Conservation (phyloP, 2,113 vertebrate species). For the Dipodomys stephensi region DNA sequence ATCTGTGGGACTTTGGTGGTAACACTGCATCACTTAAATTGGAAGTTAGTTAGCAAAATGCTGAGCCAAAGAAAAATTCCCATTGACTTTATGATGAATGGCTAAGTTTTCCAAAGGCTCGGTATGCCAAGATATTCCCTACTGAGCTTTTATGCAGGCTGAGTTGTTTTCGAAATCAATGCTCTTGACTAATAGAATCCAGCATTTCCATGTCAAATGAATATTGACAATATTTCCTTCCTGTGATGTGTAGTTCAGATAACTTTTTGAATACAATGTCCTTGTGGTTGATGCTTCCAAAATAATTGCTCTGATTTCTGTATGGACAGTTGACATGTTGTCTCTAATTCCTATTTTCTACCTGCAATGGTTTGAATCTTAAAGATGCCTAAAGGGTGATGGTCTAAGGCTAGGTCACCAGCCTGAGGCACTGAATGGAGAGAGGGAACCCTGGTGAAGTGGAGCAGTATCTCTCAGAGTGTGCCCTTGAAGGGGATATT, state of each 20-base stretch:
- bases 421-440: too few relatives aligned
- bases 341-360: too few relatives aligned
- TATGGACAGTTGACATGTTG: neutral
- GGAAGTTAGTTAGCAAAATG: slow-evolving; percentile 57
- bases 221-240: neutral
- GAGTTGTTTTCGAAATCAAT: slow-evolving; percentile 54
- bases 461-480: too few relatives aligned
- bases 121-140: slow-evolving; percentile 47
- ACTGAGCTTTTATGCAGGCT: neutral
- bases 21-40: slow-evolving; percentile 30
- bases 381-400: too few relatives aligned
- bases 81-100: slow-evolving; percentile 69
- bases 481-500: neutral
- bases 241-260: neutral
- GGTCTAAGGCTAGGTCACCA: neutral
- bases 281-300: neutral
- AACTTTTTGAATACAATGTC: slow-evolving; percentile 14
- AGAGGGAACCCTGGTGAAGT: neutral
- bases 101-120: slow-evolving; percentile 47
- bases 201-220: neutral
- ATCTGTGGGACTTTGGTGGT: neutral
- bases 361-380: too few relatives aligned
- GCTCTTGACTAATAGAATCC: slow-evolving; percentile 36
- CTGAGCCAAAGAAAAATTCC: slow-evolving; percentile 62
- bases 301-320: neutral